Conservation (phyloP, 2,113 vertebrate species). For the Hyperoodon ampullatus region DNA sequence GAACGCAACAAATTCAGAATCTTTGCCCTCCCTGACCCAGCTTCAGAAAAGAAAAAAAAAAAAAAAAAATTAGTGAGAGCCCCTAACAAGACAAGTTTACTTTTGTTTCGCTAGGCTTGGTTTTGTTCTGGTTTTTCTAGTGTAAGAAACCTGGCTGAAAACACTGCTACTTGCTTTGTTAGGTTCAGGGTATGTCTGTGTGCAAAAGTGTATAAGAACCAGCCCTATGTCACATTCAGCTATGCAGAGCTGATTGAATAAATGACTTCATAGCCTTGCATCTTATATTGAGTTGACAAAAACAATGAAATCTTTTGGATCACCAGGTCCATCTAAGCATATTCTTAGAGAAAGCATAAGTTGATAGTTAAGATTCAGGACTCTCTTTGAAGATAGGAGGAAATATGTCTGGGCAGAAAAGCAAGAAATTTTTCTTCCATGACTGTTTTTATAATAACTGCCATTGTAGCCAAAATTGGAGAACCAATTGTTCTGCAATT, state of each 20-base stretch:
- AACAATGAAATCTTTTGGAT: background rate
- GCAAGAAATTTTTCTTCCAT: background rate
- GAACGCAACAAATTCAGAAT: background rate
- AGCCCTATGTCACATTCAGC: background rate
- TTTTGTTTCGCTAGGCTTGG: background rate
- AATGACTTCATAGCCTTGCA: background rate
- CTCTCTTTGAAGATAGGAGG: background rate
- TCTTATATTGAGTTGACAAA: background rate
- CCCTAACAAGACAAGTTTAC: background rate
- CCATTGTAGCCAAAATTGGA: conserved; percentile 32
- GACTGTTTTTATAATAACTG: conserved; percentile 53
- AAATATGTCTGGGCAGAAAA: conserved; percentile 28
- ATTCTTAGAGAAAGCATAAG: background rate
- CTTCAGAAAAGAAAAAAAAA: background rate
- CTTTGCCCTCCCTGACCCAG: background rate
- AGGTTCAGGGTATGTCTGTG: background rate
- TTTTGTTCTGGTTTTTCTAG: background rate
- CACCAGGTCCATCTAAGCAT: background rate
- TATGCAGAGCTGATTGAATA: background rate
- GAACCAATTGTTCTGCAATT: conserved; percentile 32
- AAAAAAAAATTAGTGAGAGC: background rate
- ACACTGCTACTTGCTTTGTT: background rate
- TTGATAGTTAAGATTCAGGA: conserved; percentile 1
- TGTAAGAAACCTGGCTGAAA: background rate
- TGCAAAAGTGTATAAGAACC: background rate